phyloP scores from a whole-genome alignment of 2,797 vertebrate species.

The Hypotaenidia philippensis region DNA sequence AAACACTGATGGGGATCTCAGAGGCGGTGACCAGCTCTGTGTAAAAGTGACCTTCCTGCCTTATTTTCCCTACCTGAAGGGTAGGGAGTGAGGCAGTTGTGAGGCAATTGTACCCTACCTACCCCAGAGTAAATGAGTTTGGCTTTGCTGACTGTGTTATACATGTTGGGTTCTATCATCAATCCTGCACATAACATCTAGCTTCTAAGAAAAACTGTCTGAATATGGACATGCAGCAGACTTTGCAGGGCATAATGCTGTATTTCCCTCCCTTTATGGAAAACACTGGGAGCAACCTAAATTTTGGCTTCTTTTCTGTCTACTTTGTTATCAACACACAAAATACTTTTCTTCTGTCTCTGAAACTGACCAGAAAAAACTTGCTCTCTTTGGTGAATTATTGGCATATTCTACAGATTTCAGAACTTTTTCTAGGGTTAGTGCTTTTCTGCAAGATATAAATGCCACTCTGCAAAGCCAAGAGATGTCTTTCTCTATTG shows the following conservation, averaged over 20 bases:
- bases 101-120: background rate
- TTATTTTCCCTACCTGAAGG: background rate
- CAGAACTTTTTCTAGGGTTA: background rate
- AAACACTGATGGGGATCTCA: background rate
- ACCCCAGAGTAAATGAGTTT: background rate
- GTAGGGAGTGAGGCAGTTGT: background rate
- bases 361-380: background rate
- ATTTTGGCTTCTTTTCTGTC: background rate
- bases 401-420: background rate
- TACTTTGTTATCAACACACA: background rate
- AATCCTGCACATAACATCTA: background rate
- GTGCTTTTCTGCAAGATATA: background rate
- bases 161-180: background rate
- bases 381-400: background rate
- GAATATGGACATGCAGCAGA: background rate
- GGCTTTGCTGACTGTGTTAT: background rate
- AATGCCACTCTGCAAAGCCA: background rate
- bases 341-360: background rate
- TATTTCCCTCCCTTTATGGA: fast-evolving
- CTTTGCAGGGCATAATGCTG: background rate
- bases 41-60: background rate
- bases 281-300: background rate
- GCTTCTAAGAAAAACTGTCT: background rate
- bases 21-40: fast-evolving
- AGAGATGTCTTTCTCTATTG: background rate